A percentile compares a stretch with the other conserved stretches of the same genome.
These are phyloP conservation scores for Mycogona germanica DNA, from an alignment of 2,888 invertebrate genomes.

Conservation along the genomic window DNA sequence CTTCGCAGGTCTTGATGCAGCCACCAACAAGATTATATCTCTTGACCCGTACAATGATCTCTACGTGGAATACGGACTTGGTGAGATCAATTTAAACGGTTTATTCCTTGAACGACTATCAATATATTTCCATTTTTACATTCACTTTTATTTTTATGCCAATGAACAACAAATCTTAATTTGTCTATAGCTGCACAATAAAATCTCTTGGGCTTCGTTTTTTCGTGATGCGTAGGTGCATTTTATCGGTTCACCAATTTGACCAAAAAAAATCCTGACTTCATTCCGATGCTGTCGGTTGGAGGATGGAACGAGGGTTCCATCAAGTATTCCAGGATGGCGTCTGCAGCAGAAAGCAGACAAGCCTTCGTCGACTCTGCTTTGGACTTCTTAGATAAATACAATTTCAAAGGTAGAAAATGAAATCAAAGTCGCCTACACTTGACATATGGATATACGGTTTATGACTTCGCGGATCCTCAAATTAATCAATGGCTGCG, in stretches of 20 bases:
- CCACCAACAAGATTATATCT: slow-evolving; percentile 4
- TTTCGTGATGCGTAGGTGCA: no score
- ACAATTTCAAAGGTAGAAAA: slow-evolving; percentile 7
- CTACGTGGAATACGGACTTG: slow-evolving; percentile 6
- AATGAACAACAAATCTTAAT: no score
- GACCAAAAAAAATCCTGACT: not conserved
- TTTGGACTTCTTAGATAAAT: not conserved
- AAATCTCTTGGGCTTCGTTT: no score
- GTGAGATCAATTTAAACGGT: no score
- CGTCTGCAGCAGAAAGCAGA: not conserved
- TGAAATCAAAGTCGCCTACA: no score
- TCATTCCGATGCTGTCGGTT: slow-evolving; percentile 7
- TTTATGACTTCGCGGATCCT: no score
- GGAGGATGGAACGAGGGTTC: slow-evolving; percentile 13
- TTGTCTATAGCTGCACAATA: not conserved
- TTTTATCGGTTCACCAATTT: slow-evolving; percentile 1
- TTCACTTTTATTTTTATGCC: no score
- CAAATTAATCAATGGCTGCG: no score
- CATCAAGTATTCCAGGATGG: not conserved
- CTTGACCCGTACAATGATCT: slow-evolving; percentile 12
- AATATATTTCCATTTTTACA: no score
- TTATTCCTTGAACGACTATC: no score
- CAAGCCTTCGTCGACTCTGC: slow-evolving; percentile 4
- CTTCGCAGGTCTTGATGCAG: slow-evolving; percentile 4
- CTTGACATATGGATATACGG: no score